Base-by-base conservation (phyloP, 2,797 vertebrate genomes). In the Rhinella marina region DNA sequence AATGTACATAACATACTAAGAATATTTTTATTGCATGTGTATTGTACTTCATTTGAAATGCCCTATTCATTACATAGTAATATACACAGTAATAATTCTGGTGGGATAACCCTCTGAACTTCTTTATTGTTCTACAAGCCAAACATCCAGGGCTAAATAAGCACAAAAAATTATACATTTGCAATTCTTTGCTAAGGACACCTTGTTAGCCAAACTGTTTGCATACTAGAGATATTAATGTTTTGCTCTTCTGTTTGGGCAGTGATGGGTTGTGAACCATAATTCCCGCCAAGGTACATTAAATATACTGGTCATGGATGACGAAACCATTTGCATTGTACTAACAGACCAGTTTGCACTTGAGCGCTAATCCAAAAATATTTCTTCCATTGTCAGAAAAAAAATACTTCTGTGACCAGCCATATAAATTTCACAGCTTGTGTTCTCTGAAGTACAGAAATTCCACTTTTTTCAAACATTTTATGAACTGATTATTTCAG, bases 401-500 rank as follows among this genome's bases (percentile, higher is more conserved):
- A 19, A 50, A 13, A 23, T 75, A n/a, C 11, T 12, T 52, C 21
- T 75, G 10, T 10, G 9, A 73, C 0, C 9, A 5, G 27, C 5
- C 25, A 32, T 70, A 70, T 70, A 29, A 32, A 70, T 70, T 29
- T 21, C 16, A 70, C 16, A 41, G 68, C 68, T 41, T 72, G 25
- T 21, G 68, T 72, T n/a, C 21, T 25, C 23, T 77, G 27, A 16
- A 25, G 50, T 77, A 4, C 12, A 25, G 48, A 77, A 76, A n/a
- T 50, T 76, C 48, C 73, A 50, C 41, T 76, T 76, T 75, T 76
- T 76, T 52, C 1, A 21, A 77, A 64, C 80, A 81, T 79, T 64
- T 41, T 61, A 54, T 79, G 61, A 86, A 13, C 21, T 2, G 59
- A 77, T 84, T 41, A 76, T 84, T 61, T 62, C 50, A 76, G 72